Evolutionary conservation across 2,797 vertebrate species (phyloP), one percentile per base, ranked within the genome.

Genomic region (Glyptemys insculpta): DNA sequence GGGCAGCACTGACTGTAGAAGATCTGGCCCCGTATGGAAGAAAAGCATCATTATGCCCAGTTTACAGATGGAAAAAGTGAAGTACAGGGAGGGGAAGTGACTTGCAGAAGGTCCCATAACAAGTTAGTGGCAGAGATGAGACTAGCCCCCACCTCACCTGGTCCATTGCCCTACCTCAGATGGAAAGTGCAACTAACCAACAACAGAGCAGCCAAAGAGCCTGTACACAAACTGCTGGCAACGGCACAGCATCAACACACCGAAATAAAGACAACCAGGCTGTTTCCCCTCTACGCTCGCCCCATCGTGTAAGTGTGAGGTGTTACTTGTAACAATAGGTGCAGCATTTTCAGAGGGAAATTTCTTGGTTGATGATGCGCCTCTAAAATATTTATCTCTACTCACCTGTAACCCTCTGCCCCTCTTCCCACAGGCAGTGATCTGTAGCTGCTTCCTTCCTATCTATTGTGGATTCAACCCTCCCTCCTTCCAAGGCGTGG

Each of bases 401-500:
- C 31, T 34, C 59, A 62, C 31, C 78, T 91, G 49, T 85, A 87
- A 90, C 53, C 44, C 37, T 31, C n/a, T 5, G 14, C 31, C 23
- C 8, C 44, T 93, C 52, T 95, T 53, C 78, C 72, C 78, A 23
- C 85, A 99, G 99, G 99, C 98, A 83, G 97, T 99, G 65, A 97
- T 99, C 34, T 99, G 99, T 92, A 99, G 99, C 98, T 99, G 99
- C 91, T 99, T 99, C 90, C 98, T 99, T 10, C 99, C 99, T 0
- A 97, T 98, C 49, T 99, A 99, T 97, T 99, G 99, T 1, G 99
- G 99, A 4, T 96, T 99, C 90, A 98, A 98, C 86, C 98, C 99
- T 47, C 99, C 99, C 0, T 98, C 98, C 31, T 98, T 98, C 93
- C 96, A 98, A 1, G 98, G 98, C 0, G 98, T 98, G 98, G 98